A percentile compares a stretch with the other conserved stretches of the same genome.
Evolutionary conservation across 2,797 vertebrate genomes (phyloP).

Genomic region (Bryconaethiops microstoma): DNA sequence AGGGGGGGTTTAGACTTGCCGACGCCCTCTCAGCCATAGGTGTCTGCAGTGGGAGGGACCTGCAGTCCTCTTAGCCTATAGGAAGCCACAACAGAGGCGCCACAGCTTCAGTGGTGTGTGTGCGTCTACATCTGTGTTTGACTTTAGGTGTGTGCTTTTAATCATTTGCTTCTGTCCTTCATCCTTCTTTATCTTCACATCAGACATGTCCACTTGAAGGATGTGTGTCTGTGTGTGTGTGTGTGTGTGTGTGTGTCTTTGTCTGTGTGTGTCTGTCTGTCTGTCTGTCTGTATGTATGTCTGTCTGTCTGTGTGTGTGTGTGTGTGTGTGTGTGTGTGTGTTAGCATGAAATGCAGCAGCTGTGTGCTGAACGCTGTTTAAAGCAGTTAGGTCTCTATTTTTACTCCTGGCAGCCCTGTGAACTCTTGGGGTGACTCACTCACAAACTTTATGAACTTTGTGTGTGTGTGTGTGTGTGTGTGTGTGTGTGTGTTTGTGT

Average conservation of each 20-base stretch:
- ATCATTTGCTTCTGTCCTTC: slow-evolving; percentile 31
- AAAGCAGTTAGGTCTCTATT: slow-evolving; percentile 11
- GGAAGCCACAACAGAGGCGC: slow-evolving; percentile 16
- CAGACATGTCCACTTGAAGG: slow-evolving; percentile 1
- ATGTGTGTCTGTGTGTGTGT: neutral
- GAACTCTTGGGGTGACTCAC: slow-evolving; percentile 24
- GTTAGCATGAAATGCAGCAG: neutral
- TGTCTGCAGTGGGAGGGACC: slow-evolving; percentile 42
- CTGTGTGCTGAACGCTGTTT: neutral
- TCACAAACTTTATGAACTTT: slow-evolving; percentile 27
- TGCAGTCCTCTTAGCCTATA: slow-evolving; percentile 23
- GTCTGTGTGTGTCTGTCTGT: slow-evolving; percentile 36
- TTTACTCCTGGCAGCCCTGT: slow-evolving; percentile 27
- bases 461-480: too few species aligned
- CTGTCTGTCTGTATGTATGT: slow-evolving; percentile 24
- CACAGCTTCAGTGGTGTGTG: slow-evolving; percentile 33
- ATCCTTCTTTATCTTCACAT: slow-evolving; percentile 17
- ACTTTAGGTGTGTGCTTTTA: slow-evolving; percentile 36
- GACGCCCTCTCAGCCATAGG: slow-evolving; percentile 52
- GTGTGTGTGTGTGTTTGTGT: too few species aligned
- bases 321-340: slow-evolving; percentile 36
- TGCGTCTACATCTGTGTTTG: slow-evolving; percentile 39
- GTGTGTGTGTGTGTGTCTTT: neutral
- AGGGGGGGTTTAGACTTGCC: slow-evolving; percentile 56
- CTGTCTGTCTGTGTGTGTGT: slow-evolving; percentile 32